Evolutionary conservation across 1,140 invertebrate species (phyloP), one percentile per base, ranked within the genome.

Genomic region (Hycleus cichorii): DNA sequence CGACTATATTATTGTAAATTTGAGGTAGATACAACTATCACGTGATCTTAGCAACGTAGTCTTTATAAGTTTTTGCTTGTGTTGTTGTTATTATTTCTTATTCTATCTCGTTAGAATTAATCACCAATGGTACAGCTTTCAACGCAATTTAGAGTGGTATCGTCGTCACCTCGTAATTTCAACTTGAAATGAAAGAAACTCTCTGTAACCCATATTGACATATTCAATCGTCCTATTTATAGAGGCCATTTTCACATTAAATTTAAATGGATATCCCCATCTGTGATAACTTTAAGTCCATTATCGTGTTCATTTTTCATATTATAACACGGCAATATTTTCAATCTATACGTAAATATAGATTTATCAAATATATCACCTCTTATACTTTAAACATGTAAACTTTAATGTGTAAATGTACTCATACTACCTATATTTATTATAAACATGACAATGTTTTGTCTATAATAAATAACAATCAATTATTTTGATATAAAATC

Each of bases 81-180:
- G 18, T 18, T 18, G 18, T 18, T 18, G 18, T 18, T 18, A 18
- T 18, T 18, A 18, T 18, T 18, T 18, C 18, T 18, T 18, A 1
- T 2, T 18, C 18, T 18, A 18, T 18, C 18, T 18, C 18, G 18
- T 18, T 18, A 18, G 32, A 32, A 32, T 32, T 32, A 32, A 32
- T 32, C 32, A 32, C 32, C 32, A 32, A 32, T 32, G 32, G 40
- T 45, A 43, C n/a, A 50, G 57, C 56, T 62, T 58, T 62, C 60
- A 62, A 51, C 60, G 52, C 47, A 42, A 43, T 32, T 44, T 47
- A 56, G 64, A 68, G 66, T 68, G 66, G 55, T 54, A 47, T 66
- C 66, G 64, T 68, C 66, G 59, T 62, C 66, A 68, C 57, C 64
- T 68, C 66, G 64, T 68, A 68, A 32, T 32, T 32, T 32, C 53